phyloP scores from a whole-genome alignment of 2,797 vertebrate genomes.

The Orientallactaga sibirica region DNA sequence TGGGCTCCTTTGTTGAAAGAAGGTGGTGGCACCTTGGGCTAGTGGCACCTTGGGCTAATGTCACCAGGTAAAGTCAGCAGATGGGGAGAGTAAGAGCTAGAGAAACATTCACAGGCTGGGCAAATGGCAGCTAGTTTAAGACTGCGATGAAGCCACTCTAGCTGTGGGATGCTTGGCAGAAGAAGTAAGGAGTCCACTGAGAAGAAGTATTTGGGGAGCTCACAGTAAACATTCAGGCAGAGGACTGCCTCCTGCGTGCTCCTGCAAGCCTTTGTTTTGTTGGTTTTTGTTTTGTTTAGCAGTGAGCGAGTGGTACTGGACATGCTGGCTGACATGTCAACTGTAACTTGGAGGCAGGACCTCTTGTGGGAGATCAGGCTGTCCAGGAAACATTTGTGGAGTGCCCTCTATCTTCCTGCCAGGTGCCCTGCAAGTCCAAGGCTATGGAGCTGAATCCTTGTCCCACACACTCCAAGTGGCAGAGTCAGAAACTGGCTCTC shows the following conservation, averaged over 20 bases:
- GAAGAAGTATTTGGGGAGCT: neutral
- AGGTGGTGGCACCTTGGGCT: neutral
- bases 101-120: neutral
- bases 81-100: neutral
- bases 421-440: neutral
- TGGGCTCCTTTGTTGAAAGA: neutral
- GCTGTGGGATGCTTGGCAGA: neutral
- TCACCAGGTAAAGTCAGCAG: neutral
- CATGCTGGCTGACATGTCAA: neutral
- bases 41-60: neutral
- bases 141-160: neutral
- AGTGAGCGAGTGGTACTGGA: neutral
- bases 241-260: neutral
- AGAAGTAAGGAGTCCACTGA: neutral
- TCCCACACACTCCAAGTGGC: neutral
- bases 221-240: neutral
- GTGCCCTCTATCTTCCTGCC: neutral
- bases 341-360: neutral
- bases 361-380: neutral
- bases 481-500: neutral
- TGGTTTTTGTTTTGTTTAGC: neutral
- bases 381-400: neutral
- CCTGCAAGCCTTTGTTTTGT: neutral
- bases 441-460: neutral
- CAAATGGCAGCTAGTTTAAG: neutral